A percentile compares a stretch with the other conserved stretches of the same genome.
phyloP scores from a whole-genome alignment of 2,797 vertebrate species.

The Manis javanica region DNA sequence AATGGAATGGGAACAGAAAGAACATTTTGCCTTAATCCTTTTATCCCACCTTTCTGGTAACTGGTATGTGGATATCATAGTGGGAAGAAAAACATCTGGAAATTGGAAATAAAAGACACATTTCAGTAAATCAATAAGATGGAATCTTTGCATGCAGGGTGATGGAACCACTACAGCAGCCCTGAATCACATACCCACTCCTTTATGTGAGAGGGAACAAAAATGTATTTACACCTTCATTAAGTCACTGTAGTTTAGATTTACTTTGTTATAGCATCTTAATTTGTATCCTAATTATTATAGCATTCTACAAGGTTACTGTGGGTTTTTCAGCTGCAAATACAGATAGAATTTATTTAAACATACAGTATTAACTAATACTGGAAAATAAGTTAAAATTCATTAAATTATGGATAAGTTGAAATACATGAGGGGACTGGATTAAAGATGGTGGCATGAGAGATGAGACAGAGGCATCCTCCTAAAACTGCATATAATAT shows the following conservation, averaged over 20 bases:
- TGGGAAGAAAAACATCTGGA: neutral
- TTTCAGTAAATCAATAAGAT: neutral
- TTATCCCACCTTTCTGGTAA: neutral
- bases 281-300: neutral
- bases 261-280: neutral
- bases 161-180: neutral
- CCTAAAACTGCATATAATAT: too few relatives aligned
- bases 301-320: neutral
- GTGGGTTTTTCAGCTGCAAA: neutral
- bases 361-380: neutral
- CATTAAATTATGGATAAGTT: neutral
- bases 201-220: neutral
- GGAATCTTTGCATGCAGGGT: neutral
- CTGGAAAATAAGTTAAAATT: neutral
- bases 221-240: neutral
- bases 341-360: neutral
- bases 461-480: too few relatives aligned
- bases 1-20: neutral
- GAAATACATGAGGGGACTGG: neutral
- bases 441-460: too few relatives aligned
- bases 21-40: neutral
- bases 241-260: neutral
- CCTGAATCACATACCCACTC: neutral
- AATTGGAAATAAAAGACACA: neutral
- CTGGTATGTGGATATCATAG: neutral